phyloP scores from a whole-genome alignment of 2,797 vertebrate species.

The Coendou prehensilis region DNA sequence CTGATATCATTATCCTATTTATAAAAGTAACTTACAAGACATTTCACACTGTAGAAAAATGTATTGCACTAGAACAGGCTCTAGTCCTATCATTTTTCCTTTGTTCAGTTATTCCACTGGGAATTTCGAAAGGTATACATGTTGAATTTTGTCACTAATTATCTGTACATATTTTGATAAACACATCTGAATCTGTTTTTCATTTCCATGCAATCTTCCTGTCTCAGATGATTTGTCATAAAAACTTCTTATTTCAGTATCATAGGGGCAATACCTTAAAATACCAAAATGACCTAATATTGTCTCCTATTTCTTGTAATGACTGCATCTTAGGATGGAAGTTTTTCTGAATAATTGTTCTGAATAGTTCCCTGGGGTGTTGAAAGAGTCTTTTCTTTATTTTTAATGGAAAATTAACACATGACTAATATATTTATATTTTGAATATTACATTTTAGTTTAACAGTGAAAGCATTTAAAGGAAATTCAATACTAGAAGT shows the following conservation, averaged over 20 bases:
- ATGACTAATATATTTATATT: neutral
- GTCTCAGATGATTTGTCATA: neutral
- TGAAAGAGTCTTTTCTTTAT: neutral
- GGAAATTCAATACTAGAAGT: neutral
- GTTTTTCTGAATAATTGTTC: neutral
- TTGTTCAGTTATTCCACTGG: neutral
- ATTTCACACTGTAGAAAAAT: neutral
- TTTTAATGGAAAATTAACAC: slow-evolving; percentile 33
- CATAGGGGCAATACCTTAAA: neutral
- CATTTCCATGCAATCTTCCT: neutral
- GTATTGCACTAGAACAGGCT: neutral
- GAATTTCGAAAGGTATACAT: neutral
- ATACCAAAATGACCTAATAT: neutral
- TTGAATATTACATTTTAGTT: neutral
- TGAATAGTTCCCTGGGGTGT: neutral
- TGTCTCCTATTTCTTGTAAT: neutral
- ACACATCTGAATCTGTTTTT: neutral
- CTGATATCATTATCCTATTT: neutral
- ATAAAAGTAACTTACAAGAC: neutral
- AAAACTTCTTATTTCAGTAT: neutral
- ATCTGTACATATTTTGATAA: slow-evolving; percentile 23
- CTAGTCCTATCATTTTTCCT: neutral
- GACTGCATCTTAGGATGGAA: neutral
- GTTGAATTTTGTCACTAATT: neutral
- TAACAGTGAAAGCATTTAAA: neutral